Evolutionary conservation across 2,113 vertebrate species (phyloP).

Genomic region (Leucosticte australis): DNA sequence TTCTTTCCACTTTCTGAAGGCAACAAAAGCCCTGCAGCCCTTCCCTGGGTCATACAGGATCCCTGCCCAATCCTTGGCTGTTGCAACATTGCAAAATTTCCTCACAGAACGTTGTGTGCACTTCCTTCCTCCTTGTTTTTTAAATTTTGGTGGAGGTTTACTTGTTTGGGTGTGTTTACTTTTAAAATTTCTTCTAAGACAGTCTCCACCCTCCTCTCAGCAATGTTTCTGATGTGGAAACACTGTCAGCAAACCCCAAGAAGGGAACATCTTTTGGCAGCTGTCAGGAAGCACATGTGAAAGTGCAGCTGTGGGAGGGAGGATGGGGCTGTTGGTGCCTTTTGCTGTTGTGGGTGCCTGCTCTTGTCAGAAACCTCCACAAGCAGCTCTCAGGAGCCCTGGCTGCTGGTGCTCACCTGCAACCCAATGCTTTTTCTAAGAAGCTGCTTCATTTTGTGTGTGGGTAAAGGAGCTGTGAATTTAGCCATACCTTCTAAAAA

Average conservation of each 20-base stretch:
- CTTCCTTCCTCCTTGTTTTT: neutral
- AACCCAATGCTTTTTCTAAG: fast-evolving
- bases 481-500: neutral
- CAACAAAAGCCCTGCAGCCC: neutral
- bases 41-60: neutral
- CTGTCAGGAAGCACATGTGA: neutral
- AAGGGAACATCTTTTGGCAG: neutral
- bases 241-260: neutral
- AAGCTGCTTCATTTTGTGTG: neutral
- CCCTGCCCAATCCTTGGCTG: neutral
- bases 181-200: neutral
- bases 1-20: neutral
- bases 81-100: neutral
- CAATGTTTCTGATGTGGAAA: neutral
- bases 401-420: neutral
- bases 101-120: neutral
- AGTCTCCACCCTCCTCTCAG: neutral
- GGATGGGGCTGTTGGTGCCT: neutral
- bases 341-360: neutral
- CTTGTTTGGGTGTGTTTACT: neutral
- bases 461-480: neutral
- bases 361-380: neutral
- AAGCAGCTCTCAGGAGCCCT: neutral
- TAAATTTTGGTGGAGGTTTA: neutral
- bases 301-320: neutral